phyloP scores from a whole-genome alignment of 2,888 invertebrate species.

The Ecdyonurus torrentis region DNA sequence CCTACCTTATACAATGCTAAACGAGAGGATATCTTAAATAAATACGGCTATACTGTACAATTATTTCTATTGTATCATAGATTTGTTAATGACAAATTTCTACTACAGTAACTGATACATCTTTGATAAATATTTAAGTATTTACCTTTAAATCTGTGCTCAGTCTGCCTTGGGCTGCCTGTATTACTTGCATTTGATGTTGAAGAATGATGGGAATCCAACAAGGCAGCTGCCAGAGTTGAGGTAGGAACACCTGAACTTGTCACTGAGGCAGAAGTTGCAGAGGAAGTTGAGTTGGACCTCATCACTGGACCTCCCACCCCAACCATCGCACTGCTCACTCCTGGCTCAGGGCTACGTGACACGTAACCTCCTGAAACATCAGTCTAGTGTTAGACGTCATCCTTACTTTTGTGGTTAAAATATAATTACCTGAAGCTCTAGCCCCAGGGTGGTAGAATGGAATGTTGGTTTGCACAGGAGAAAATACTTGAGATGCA shows the following conservation, averaged over 20 bases:
- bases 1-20: too few relatives aligned
- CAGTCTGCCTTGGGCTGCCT: slow-evolving; percentile 24
- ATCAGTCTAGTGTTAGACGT: not conserved
- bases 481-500: slow-evolving; percentile 51
- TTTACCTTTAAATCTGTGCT: slow-evolving; percentile 22
- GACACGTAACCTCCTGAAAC: slow-evolving; percentile 5
- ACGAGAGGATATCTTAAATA: too few relatives aligned
- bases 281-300: slow-evolving; percentile 10
- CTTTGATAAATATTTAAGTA: too few relatives aligned
- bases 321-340: slow-evolving; percentile 1
- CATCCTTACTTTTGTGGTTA: not conserved
- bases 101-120: too few relatives aligned
- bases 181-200: slow-evolving; percentile 15
- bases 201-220: slow-evolving; percentile 30
- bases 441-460: not conserved
- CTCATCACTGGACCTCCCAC: not conserved
- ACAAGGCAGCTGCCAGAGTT: slow-evolving; percentile 37
- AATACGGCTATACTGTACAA: too few relatives aligned
- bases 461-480: slow-evolving; percentile 25
- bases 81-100: too few relatives aligned
- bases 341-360: slow-evolving; percentile 10
- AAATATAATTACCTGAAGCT: not conserved
- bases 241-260: slow-evolving; percentile 26
- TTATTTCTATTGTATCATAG: too few relatives aligned
- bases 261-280: slow-evolving; percentile 11